Evolutionary conservation across 2,113 vertebrate species (phyloP).

Genomic region (Mobula hypostoma): DNA sequence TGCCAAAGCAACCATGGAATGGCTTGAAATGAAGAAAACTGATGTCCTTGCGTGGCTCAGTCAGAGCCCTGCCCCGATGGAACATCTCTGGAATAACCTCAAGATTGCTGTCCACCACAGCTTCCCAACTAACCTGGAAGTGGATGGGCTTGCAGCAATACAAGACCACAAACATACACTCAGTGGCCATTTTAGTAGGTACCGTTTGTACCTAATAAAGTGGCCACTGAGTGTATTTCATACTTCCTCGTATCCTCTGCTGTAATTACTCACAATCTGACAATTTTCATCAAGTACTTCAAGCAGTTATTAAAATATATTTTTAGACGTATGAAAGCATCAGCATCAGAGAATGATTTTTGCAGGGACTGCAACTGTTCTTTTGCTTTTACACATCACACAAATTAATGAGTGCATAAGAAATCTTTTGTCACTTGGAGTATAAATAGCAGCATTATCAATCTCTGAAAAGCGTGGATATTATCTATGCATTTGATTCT

Average conservation of each 20-base stretch:
- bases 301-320: constrained; percentile 3
- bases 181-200: no score
- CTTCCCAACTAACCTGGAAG: no score
- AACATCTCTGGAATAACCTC: no score
- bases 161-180: no score
- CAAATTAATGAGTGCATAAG: background rate
- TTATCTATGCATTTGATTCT: background rate
- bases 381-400: background rate
- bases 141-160: no score
- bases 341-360: background rate
- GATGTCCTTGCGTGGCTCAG: no score
- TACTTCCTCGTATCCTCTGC: background rate
- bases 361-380: background rate
- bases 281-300: background rate
- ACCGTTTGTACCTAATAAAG: no score
- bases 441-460: background rate
- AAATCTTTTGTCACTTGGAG: constrained; percentile 1
- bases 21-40: no score
- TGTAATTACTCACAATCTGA: background rate
- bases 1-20: no score
- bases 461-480: background rate
- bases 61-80: no score
- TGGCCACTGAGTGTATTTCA: background rate
- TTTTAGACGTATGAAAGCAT: background rate
- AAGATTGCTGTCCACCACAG: no score